Evolutionary conservation across 2,888 invertebrate species (phyloP).

Genomic region (Andrena marginata): DNA sequence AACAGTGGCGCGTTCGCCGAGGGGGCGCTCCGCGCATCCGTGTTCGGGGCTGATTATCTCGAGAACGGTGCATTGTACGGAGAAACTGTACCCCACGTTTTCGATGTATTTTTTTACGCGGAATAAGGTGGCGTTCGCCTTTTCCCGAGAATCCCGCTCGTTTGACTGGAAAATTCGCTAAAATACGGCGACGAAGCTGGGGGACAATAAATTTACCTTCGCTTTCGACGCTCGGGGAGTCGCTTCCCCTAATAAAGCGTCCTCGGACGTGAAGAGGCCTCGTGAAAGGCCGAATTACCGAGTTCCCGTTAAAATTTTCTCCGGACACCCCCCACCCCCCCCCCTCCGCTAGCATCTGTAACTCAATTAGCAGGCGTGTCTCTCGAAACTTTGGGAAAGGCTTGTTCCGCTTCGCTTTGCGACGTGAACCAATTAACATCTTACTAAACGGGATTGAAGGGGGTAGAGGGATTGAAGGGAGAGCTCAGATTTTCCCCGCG

Average conservation of each 20-base stretch:
- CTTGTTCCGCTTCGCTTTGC: not conserved
- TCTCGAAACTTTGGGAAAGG: slow-evolving; percentile 4
- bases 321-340: not conserved
- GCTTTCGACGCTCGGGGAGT: not conserved
- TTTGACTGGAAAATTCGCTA: no score
- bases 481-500: not conserved
- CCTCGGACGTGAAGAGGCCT: not conserved
- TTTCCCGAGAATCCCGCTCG: no score
- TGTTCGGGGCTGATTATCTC: not conserved
- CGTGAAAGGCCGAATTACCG: slow-evolving; percentile 1
- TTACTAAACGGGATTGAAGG: not conserved
- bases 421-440: slow-evolving; percentile 27
- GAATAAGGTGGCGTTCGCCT: not conserved
- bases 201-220: not conserved
- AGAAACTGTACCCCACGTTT: not conserved
- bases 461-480: not conserved
- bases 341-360: not conserved
- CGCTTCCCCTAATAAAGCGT: not conserved
- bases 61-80: not conserved
- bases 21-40: not conserved
- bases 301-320: slow-evolving; percentile 13
- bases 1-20: not conserved
- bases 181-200: not conserved
- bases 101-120: not conserved
- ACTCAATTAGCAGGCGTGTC: slow-evolving; percentile 17